phyloP scores from a whole-genome alignment of 2,113 vertebrate species.

The Corvus cornix region DNA sequence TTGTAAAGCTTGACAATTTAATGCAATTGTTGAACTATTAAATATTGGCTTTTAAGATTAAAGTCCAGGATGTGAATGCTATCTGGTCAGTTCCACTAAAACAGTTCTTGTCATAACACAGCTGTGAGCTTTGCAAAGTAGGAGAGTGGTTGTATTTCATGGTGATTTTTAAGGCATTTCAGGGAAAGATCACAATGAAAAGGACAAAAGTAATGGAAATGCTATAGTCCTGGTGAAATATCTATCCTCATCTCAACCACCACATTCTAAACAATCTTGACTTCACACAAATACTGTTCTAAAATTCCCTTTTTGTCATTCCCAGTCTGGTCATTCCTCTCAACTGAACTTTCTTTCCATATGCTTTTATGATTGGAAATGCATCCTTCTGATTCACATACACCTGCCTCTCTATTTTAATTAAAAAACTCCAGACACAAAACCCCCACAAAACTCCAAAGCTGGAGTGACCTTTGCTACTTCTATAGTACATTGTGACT shows the following conservation, averaged over 20 bases:
- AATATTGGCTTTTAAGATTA: slow-evolving; percentile 38
- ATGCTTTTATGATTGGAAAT: not conserved
- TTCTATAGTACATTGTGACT: not conserved
- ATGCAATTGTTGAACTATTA: not conserved
- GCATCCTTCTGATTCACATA: not conserved
- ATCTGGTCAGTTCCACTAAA: slow-evolving; percentile 47
- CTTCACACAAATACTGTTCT: not conserved
- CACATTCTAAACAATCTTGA: not conserved
- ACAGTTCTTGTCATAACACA: slow-evolving; percentile 55
- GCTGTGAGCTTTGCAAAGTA: slow-evolving; percentile 18
- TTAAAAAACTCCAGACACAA: not conserved
- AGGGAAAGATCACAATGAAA: not conserved
- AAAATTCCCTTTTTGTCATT: not conserved
- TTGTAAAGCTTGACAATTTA: slow-evolving; percentile 12
- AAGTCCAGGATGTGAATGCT: slow-evolving; percentile 52
- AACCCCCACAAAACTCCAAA: not conserved
- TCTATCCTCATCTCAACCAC: not conserved
- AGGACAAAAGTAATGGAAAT: not conserved
- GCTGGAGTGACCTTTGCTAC: not conserved
- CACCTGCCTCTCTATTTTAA: not conserved
- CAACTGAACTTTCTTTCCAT: not conserved
- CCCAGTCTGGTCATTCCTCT: not conserved
- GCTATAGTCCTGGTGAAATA: not conserved
- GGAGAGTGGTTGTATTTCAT: slow-evolving; percentile 1
- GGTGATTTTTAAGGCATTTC: slow-evolving; percentile 16